Evolutionary conservation across 2,888 invertebrate genomes (phyloP).

Genomic region (Mimas tiliae): DNA sequence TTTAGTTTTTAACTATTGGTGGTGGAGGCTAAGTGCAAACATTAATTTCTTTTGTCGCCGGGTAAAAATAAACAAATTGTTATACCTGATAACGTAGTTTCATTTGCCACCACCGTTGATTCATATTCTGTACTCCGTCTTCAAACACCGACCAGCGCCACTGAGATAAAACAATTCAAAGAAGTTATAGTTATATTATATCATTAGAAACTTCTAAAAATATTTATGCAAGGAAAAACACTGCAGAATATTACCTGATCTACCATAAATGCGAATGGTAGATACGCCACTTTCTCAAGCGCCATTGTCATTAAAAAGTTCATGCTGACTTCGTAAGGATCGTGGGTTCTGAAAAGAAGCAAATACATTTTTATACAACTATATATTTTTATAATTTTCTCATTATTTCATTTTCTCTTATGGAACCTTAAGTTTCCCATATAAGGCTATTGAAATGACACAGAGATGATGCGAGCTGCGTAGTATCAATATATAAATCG

Average conservation of each 20-base stretch:
- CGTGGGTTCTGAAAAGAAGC: conserved; percentile 69
- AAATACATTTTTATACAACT: neutral
- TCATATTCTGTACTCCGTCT: conserved; percentile 89
- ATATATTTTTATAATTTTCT: neutral
- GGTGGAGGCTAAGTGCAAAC: too few species aligned
- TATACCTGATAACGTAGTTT: conserved; percentile 85
- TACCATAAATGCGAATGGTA: conserved; percentile 92
- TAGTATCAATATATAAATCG: too few species aligned
- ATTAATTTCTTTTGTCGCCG: too few species aligned
- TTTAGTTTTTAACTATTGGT: too few species aligned
- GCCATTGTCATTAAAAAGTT: conserved; percentile 92
- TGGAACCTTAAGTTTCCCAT: too few species aligned
- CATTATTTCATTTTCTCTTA: too few species aligned
- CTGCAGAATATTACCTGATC: conserved; percentile 86
- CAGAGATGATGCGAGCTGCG: too few species aligned
- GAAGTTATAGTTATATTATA: neutral
- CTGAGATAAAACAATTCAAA: conserved; percentile 64
- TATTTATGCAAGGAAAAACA: neutral
- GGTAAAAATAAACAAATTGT: conserved; percentile 3
- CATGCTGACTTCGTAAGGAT: conserved; percentile 88
- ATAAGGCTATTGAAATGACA: too few species aligned
- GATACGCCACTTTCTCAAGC: conserved; percentile 90
- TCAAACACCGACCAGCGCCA: conserved; percentile 93
- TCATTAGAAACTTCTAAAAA: neutral
- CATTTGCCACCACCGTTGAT: conserved; percentile 90